Evolutionary conservation across 1,140 invertebrate species (phyloP).

Genomic region (Philotrypesis tridentata): DNA sequence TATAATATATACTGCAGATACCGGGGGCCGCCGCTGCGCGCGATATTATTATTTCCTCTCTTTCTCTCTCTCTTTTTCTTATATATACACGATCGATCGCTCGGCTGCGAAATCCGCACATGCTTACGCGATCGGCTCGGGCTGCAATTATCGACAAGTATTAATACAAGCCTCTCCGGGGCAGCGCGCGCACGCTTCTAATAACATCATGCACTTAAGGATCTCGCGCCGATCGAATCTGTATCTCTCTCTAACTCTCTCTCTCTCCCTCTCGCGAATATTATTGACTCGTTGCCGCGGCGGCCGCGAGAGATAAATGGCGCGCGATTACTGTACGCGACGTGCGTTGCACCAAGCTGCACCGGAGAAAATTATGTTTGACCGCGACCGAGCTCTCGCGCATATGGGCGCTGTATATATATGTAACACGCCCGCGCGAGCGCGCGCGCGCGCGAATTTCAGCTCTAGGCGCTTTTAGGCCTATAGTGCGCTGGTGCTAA

Average conservation of each 20-base stretch:
- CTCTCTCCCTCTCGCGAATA: constrained; percentile 44
- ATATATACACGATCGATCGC: constrained; percentile 43
- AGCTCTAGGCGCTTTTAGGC: constrained; percentile 40
- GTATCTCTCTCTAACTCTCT: constrained; percentile 18
- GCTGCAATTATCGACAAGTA: constrained; percentile 62
- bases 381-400: constrained; percentile 52
- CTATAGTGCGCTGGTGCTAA: constrained; percentile 16
- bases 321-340: constrained; percentile 55
- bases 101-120: constrained; percentile 54
- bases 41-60: constrained; percentile 38
- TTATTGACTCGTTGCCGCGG: constrained; percentile 63
- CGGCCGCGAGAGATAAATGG: constrained; percentile 55
- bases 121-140: constrained; percentile 55
- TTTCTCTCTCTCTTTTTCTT: neutral
- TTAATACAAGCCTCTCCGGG: constrained; percentile 51
- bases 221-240: constrained; percentile 31
- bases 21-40: neutral
- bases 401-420: neutral
- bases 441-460: constrained; percentile 59
- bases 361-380: constrained; percentile 62
- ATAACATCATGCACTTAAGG: constrained; percentile 51
- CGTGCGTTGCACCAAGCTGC: constrained; percentile 26
- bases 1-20: no score
- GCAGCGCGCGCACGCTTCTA: constrained; percentile 50
- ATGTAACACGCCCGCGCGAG: constrained; percentile 44